Evolutionary conservation across 2,113 vertebrate genomes (phyloP), one percentile per base, ranked within the genome.

Genomic region (Odobenus rosmarus): DNA sequence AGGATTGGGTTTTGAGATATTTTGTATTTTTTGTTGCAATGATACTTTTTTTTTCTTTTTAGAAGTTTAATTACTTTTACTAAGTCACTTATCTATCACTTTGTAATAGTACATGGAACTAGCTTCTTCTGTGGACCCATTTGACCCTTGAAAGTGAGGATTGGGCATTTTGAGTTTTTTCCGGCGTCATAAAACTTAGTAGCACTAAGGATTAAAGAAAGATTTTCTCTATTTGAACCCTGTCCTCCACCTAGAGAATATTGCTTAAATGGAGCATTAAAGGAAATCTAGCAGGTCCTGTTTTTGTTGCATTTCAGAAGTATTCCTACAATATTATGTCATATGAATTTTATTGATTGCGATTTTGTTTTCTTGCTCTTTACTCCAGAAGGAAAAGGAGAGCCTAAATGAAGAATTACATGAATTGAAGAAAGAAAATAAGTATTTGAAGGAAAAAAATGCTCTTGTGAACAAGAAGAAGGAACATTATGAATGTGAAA

Each of bases 401-500:
- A 96, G 28, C 71, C 96, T 98, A 28, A 97, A 61, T 72, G 93
- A 97, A 97, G 98, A 98, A 61, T 61, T 99, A 9, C 92, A 62
- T 24, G 98, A 98, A 51, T 28, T 98, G 57, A 98, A 98, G 96
- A 98, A 98, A 96, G 99, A 99, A 93, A 99, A 99, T 64, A 98
- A 85, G 67, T 84, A 98, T 62, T 74, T 99, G 95, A 99, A 98
- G 83, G 98, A 99, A 97, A 98, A 98, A 91, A 98, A 98, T 0
- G 81, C 94, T 77, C 88, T 97, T 0, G 87, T 92, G 57, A 92
- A 83, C 57, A 98, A 96, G 86, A 99, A 95, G 94, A 98, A 98
- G 55, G 98, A 99, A 33, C 93, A 98, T 36, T 99, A 98, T n/a
- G 98, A 99, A 77, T 92, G 95, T 97, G 99, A 99, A 98, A 99